Conservation (phyloP, 2,888 invertebrate species). For the Callosobruchus maculatus region DNA sequence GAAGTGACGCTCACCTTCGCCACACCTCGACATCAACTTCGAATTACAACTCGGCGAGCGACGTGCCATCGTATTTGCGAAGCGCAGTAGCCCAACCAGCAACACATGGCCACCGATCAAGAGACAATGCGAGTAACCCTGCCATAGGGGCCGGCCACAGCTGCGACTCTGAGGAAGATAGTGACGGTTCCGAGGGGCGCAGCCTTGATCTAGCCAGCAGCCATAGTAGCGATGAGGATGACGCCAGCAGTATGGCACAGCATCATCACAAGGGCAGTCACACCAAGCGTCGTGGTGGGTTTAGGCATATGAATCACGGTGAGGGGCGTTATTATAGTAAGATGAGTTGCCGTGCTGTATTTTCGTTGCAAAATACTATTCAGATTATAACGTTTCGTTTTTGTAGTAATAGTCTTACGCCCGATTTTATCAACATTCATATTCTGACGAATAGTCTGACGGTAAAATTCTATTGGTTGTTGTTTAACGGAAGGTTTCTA, state of each 20-base stretch:
- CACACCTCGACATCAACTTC: conserved; percentile 84
- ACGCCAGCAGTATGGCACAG: conserved; percentile 48
- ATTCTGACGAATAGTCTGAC: no score
- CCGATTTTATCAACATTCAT: no score
- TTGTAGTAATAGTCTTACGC: no score
- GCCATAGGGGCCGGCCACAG: not conserved
- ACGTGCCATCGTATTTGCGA: conserved; percentile 68
- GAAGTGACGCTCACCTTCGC: conserved; percentile 78
- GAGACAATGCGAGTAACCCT: not conserved
- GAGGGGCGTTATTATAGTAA: not conserved
- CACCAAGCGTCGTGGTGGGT: not conserved
- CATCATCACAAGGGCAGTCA: conserved; percentile 30
- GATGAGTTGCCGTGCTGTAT: no score
- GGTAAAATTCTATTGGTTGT: no score
- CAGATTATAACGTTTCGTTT: no score
- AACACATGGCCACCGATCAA: conserved; percentile 36
- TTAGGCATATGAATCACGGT: not conserved
- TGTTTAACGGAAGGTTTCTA: no score
- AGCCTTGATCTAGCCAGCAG: conserved; percentile 91
- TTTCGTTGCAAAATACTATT: no score
- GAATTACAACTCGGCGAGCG: conserved; percentile 79
- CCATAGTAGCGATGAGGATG: conserved; percentile 90
- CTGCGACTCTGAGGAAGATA: conserved; percentile 60
- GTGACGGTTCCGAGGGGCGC: conserved; percentile 72
- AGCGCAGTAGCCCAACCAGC: conserved; percentile 60